Conservation (phyloP, 2,797 vertebrate species). For the Alca torda region DNA sequence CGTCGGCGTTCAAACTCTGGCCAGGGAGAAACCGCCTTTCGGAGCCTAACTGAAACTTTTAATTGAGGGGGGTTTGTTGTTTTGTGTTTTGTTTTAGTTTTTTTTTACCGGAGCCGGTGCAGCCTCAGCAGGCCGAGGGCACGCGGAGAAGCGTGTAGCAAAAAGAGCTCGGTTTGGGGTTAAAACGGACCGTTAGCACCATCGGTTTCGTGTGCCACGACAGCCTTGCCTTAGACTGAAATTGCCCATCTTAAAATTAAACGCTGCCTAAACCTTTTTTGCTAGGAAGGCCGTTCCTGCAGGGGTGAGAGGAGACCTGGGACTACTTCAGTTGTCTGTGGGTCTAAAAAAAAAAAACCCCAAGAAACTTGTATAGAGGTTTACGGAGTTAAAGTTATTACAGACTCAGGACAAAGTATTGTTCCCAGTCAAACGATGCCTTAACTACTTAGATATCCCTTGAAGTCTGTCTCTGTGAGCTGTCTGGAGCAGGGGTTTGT, state of each 20-base stretch:
- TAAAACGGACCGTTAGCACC: background rate
- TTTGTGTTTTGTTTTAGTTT: background rate
- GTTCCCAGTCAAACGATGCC: background rate
- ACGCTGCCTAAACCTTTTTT: rapidly evolving
- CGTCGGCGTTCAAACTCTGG: background rate
- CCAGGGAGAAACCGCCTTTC: background rate
- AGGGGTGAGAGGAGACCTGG: rapidly evolving
- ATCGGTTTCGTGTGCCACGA: background rate
- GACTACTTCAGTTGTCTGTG: background rate
- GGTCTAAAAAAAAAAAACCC: background rate
- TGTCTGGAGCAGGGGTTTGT: background rate
- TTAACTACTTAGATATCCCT: background rate
- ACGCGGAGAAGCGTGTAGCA: rapidly evolving
- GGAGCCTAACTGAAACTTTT: background rate
- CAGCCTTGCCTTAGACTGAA: background rate
- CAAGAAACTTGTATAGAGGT: background rate
- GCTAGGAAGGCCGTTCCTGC: background rate
- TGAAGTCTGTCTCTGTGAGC: background rate
- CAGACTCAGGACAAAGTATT: background rate
- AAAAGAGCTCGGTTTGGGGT: background rate
- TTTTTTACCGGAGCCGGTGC: background rate
- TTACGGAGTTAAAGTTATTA: background rate
- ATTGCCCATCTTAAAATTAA: background rate
- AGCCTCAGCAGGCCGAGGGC: background rate
- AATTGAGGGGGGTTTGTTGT: background rate